Evolutionary conservation across 2,888 invertebrate genomes (phyloP), one percentile per base, ranked within the genome.

Genomic region (Phanerotoma sp.): DNA sequence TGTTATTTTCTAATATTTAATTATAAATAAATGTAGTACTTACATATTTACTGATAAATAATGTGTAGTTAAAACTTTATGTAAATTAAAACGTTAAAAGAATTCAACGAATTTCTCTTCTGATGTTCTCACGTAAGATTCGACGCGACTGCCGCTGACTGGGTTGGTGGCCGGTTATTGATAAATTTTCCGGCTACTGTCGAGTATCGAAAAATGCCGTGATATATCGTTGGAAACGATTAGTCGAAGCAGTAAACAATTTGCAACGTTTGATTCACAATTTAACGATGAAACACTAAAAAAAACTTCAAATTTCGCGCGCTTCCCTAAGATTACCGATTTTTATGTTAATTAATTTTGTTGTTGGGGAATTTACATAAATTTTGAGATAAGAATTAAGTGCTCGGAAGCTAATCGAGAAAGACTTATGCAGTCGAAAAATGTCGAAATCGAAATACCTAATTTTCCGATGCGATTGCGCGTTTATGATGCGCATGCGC

Each of bases 151-250:
- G 69, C 64, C 66, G 67, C 62, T 65, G 65, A 69, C 69, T 72
- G 64, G 65, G 63, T 65, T 42, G 65, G 54, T 61, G 64, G 65
- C 62, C 61, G 67, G 71, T 50, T 74, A 74, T 74, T 74, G 74
- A 74, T 72, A 72, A 73, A 72, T 72, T 73, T 72, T 69, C 64
- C 64, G 66, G 63, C 61, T 52, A 54, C 51, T 58, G 61, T 63
- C 60, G 61, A 59, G 62, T 57, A 62, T 61, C 58, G 60, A 64
- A 64, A n/a, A 7, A 35, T 35, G 6, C 62, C 59, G 58, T 57
- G 62, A 58, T 57, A 60, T 56, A 57, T 60, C 66, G 61, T 60
- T 52, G 58, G 54, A 58, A 56, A 50, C 65, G 62, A 64, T 60
- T 61, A 62, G 62, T 63, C 61, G 61, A 37, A 25, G 13, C 16